Base-by-base conservation (phyloP, 1,140 invertebrate species). In the Drosophila ananassae region DNA sequence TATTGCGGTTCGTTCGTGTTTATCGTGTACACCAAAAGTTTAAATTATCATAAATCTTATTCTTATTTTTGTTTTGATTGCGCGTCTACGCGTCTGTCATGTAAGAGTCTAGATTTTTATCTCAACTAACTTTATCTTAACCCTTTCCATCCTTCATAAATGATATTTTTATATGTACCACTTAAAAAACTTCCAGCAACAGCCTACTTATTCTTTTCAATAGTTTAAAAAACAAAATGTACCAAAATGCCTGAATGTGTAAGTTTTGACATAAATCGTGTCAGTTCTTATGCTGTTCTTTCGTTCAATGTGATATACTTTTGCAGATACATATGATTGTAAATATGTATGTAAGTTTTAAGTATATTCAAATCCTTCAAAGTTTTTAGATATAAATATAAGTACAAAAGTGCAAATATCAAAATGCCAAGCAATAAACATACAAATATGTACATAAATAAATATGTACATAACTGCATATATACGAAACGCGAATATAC, bases 51-150 rank as follows among this genome's bases (percentile, higher is more conserved):
- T 71, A 64, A 56, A 71, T 64, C 64, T 64, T 39, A 37, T 53
- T 37, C 41, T 54, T 44, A 50, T 37, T 80, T 80, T 58, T 79
- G 51, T 71, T 80, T 80, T 71, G 51, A 63, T 80, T 79, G 22
- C 51, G 22, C 25, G 44, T n/a, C n/a, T 39, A 5, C 13, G 34
- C 46, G 22, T 32, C 5, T 21, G 41, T 44, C 17, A 44, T 13
- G n/a, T 21, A 44, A 44, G 41, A 44, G 13, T 44, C n/a, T 10
- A 37, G 12, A 12, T 37, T 12, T 12, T 37, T 37, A 37, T 37
- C 4, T 1, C 2, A 37, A 12, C 3, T 37, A 37, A 37, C 10
- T 4, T 12, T n/a, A 37, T 32, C 8, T 8, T n/a, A 37, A 12
- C 3, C 12, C 12, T 37, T n/a, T n/a, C 17, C 17, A 17, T 0